A percentile compares a stretch with the other conserved stretches of the same genome.
Conservation (phyloP, 92 coral and sea anemone species). For the Umimayanthus kanabou region DNA sequence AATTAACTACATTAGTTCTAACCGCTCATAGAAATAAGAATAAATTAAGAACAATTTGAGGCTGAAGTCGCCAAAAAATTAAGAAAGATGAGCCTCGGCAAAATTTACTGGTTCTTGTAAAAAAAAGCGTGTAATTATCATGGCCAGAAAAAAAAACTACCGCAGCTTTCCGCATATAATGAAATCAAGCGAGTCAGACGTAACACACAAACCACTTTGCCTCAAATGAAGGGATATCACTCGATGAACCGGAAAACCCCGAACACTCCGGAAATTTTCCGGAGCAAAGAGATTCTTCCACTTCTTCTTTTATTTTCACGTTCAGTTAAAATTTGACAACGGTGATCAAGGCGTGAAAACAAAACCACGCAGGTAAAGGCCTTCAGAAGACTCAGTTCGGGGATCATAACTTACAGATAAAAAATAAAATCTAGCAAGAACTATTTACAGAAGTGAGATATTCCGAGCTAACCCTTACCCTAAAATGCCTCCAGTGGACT, state of each 20-base stretch:
- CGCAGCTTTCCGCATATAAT: slow-evolving; percentile 18
- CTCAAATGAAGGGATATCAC: slow-evolving; percentile 43
- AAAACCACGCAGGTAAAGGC: slow-evolving; percentile 4
- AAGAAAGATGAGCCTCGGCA: too few species aligned
- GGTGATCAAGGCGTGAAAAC: slow-evolving; percentile 10
- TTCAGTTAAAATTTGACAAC: slow-evolving; percentile 23
- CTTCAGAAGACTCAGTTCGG: background rate
- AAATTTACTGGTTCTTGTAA: too few species aligned
- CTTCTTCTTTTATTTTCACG: slow-evolving; percentile 40
- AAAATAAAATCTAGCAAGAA: background rate
- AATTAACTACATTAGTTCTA: too few species aligned
- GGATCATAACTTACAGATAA: slow-evolving; percentile 9
- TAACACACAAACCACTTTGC: slow-evolving; percentile 39
- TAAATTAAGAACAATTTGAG: too few species aligned
- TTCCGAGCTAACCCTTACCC: background rate
- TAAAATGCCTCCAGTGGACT: background rate
- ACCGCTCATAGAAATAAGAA: too few species aligned
- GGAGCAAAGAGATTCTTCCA: slow-evolving; percentile 44
- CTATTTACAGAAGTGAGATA: slow-evolving; percentile 34
- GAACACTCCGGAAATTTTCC: slow-evolving; percentile 19
- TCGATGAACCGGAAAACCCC: slow-evolving; percentile 35
- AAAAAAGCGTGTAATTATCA: background rate
- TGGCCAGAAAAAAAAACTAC: background rate
- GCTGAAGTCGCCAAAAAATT: too few species aligned
- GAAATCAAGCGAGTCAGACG: slow-evolving; percentile 35